Evolutionary conservation across 1,140 invertebrate genomes (phyloP).

Genomic region (Calosoma granatense): DNA sequence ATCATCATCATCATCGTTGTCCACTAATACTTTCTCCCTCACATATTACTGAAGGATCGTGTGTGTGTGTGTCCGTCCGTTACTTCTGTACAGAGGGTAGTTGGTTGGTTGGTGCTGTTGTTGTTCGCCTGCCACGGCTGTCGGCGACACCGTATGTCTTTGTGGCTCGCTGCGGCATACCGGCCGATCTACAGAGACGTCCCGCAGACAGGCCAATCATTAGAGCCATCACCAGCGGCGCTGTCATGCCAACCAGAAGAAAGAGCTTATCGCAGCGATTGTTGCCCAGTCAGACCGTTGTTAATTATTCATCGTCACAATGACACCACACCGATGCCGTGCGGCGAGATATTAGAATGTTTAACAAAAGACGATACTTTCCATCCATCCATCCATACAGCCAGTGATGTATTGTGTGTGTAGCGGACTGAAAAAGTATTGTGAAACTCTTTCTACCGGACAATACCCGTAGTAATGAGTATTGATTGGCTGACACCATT

Average conservation of each 20-base stretch:
- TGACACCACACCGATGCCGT: constrained; percentile 5
- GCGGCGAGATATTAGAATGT: constrained; percentile 1
- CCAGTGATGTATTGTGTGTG: background rate
- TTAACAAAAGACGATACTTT: constrained; percentile 4
- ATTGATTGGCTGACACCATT: constrained; percentile 2
- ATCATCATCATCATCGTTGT: too few relatives aligned
- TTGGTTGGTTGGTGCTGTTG: too few relatives aligned
- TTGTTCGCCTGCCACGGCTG: too few relatives aligned
- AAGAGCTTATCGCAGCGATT: constrained; percentile 3
- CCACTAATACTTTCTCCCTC: too few relatives aligned
- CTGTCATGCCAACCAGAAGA: constrained; percentile 8
- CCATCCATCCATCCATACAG: background rate
- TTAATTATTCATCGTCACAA: constrained; percentile 6
- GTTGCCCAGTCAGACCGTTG: background rate
- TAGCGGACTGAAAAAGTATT: too few relatives aligned
- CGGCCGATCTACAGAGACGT: background rate
- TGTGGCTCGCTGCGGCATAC: background rate
- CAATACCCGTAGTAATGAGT: background rate
- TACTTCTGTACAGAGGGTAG: too few relatives aligned
- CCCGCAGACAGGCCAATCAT: constrained; percentile 6
- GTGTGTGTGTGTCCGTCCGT: too few relatives aligned
- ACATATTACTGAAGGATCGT: too few relatives aligned
- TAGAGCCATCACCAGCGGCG: constrained; percentile 3
- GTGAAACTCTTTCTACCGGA: background rate
- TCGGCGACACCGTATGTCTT: constrained; percentile 3